Evolutionary conservation across 2,113 vertebrate species (phyloP).

Genomic region (Lagenorhynchus albirostris): DNA sequence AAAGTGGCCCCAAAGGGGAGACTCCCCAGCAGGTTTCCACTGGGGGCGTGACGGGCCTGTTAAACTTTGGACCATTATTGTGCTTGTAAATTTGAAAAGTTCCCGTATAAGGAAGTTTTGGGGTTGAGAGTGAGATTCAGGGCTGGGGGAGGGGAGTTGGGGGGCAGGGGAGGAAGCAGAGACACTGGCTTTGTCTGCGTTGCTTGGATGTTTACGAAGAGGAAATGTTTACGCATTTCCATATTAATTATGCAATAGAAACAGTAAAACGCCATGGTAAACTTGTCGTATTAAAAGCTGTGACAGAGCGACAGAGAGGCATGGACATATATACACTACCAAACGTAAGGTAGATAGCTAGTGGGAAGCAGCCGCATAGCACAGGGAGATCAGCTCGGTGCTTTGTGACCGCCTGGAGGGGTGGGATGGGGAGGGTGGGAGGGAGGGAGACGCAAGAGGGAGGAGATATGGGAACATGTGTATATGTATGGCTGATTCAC

Average conservation of each 20-base stretch:
- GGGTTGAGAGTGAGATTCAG: not conserved
- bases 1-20: not conserved
- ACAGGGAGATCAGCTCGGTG: too few relatives aligned
- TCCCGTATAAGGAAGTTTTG: not conserved
- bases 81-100: not conserved
- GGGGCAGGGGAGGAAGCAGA: not conserved
- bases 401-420: too few relatives aligned
- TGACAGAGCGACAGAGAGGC: too few relatives aligned
- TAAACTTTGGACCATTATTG: not conserved
- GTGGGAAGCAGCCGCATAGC: too few relatives aligned
- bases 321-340: too few relatives aligned
- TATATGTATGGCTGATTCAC: too few relatives aligned
- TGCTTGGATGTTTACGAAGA: not conserved
- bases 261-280: not conserved
- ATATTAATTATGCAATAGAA: not conserved
- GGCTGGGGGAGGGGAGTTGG: not conserved
- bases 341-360: too few relatives aligned
- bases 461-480: too few relatives aligned
- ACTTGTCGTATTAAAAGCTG: not conserved
- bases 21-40: not conserved
- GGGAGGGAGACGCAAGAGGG: too few relatives aligned
- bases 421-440: too few relatives aligned
- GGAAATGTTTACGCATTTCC: not conserved
- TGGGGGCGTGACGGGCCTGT: too few relatives aligned
- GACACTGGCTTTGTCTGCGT: not conserved